Percentiles rank a stretch among this genome's conserved stretches.
These are phyloP conservation scores for Leucoma salicis DNA, from an alignment of 2,888 invertebrate genomes.

Conservation along the genomic window DNA sequence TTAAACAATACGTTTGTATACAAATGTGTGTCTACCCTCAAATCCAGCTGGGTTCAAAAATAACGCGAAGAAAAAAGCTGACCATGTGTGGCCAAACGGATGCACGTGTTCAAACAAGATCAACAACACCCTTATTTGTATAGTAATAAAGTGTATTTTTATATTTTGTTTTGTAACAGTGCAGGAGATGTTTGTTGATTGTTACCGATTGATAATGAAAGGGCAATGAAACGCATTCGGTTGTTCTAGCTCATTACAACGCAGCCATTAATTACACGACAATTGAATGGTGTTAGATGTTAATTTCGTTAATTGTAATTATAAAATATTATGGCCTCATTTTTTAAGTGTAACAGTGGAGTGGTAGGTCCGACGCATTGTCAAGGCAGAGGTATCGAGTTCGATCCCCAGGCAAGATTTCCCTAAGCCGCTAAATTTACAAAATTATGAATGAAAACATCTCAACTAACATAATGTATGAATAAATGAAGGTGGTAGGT, in stretches of 20 bases:
- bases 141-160: conserved; percentile 29
- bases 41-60: conserved; percentile 55
- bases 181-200: conserved; percentile 33
- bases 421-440: no score
- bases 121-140: conserved; percentile 28
- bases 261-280: conserved; percentile 16
- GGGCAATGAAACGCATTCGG: conserved; percentile 30
- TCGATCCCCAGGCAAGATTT: no score
- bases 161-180: conserved; percentile 27
- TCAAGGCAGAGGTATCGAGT: no score
- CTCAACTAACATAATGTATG: no score
- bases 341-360: not conserved
- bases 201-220: conserved; percentile 34
- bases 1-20: conserved; percentile 16
- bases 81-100: conserved; percentile 48
- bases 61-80: conserved; percentile 49
- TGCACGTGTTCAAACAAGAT: conserved; percentile 32
- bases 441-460: no score
- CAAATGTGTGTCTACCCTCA: conserved; percentile 44
- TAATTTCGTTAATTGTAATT: conserved; percentile 7
- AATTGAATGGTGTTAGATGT: conserved; percentile 12
- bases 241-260: conserved; percentile 20
- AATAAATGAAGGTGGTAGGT: no score
- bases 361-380: not conserved
- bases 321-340: conserved; percentile 1